Conservation (phyloP, 2,888 invertebrate species). For the Melanostoma mellinum region DNA sequence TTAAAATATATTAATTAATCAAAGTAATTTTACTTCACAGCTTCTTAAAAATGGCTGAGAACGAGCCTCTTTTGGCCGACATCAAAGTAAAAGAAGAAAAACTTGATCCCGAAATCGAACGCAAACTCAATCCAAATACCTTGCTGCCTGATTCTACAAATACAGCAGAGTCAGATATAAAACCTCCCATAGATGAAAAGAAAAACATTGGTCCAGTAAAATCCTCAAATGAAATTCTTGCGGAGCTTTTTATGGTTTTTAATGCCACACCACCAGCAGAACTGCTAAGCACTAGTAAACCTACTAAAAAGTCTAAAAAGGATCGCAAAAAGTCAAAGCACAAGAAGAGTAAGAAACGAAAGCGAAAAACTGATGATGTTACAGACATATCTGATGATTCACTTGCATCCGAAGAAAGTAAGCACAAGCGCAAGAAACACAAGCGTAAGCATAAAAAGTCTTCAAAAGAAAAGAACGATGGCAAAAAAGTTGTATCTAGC, state of each 20-base stretch:
- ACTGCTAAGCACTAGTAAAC: conserved; percentile 82
- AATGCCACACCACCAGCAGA: conserved; percentile 87
- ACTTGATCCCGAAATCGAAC: conserved; percentile 79
- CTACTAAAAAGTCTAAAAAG: conserved; percentile 77
- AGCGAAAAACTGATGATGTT: conserved; percentile 37
- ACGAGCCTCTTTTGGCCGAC: background rate
- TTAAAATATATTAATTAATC: background rate
- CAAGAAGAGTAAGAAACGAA: conserved; percentile 79
- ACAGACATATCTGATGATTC: conserved; percentile 53
- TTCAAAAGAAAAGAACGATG: conserved; percentile 30
- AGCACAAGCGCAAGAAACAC: conserved; percentile 77
- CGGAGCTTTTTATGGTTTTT: conserved; percentile 88
- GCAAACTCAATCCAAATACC: conserved; percentile 75
- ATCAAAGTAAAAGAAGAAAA: conserved; percentile 79
- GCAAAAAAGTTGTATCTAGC: background rate
- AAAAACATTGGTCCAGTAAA: conserved; percentile 80
- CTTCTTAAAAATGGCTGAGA: conserved; percentile 19
- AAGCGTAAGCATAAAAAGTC: conserved; percentile 78
- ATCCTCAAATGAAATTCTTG: conserved; percentile 87
- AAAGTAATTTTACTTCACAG: background rate
- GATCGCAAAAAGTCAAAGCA: conserved; percentile 80
- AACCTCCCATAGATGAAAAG: conserved; percentile 76
- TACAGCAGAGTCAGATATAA: conserved; percentile 27
- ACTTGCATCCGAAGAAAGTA: conserved; percentile 58
- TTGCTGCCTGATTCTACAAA: conserved; percentile 57